Percentiles rank a stretch among this genome's conserved stretches.
phyloP scores from a whole-genome alignment of 2,797 vertebrate species.

The Muscicapa striata region DNA sequence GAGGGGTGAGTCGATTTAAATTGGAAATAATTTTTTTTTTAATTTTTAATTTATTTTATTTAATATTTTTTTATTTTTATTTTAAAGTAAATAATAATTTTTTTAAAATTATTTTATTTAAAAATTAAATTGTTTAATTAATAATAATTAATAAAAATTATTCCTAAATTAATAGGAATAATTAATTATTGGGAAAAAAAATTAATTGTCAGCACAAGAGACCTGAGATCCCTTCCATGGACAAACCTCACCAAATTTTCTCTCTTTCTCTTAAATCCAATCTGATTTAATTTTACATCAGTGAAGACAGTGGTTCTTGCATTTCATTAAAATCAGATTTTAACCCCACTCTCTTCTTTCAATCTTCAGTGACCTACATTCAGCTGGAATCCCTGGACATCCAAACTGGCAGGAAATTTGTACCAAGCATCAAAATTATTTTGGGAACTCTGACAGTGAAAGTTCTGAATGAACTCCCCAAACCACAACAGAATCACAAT shows the following conservation, averaged over 20 bases:
- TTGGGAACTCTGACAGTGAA: not conserved
- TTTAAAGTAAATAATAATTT: no score
- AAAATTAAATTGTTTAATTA: no score
- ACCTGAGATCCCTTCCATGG: not conserved
- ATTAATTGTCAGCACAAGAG: constrained; percentile 28
- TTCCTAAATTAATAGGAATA: not conserved
- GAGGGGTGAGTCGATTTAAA: not conserved
- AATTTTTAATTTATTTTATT: no score
- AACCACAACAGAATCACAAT: not conserved
- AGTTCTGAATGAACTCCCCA: not conserved
- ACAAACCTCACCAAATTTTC: not conserved
- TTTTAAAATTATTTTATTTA: no score
- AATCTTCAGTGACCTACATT: not conserved
- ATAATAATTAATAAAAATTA: no score
- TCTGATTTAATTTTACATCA: not conserved
- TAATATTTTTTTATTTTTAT: no score
- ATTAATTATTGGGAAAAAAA: not conserved
- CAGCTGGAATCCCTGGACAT: not conserved
- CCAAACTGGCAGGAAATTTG: not conserved
- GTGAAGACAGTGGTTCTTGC: not conserved
- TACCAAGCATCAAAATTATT: not conserved
- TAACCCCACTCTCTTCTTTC: not conserved
- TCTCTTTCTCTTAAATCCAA: constrained; percentile 28
- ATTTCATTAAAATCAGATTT: not conserved
- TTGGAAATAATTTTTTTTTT: no score